Base-by-base conservation (phyloP, 2,888 invertebrate genomes). In the Taphrorychus bicolor region DNA sequence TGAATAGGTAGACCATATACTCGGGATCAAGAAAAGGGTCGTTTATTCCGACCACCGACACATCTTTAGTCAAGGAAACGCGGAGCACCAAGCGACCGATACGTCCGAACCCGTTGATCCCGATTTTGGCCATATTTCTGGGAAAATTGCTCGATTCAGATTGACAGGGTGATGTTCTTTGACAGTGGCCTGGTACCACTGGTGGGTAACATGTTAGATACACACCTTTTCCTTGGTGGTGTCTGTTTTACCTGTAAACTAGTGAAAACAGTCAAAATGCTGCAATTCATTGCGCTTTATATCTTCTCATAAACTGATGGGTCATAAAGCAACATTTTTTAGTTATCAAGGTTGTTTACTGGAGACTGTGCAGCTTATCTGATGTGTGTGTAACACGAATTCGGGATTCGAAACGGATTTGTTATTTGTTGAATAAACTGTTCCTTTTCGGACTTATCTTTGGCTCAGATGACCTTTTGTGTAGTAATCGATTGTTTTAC, bases 1-100 rank as follows among this genome's bases (percentile, higher is more conserved):
- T 93, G 87, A 98, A 94, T 85, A 98, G 89, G 87, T 99, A 98
- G 40, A 96, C 97, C 97, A 98, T 97, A 86, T 98, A 98, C 79
- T 97, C 94, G 66, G 97, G 87, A 75, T 92, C 92, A 81, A 99
- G 94, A 88, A 97, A 96, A 32, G 98, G 98, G 83, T 99, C 98
- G 82, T 99, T 99, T 81, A 99, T 87, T 66, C 97, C 97, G 16
- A 94, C 92, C 48, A 97, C 94, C 82, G 89, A 83, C 59, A 91
- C 91, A 54, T 91, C 91, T 78, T 92, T 91, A 67, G 91, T 90
- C 61, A 97, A 77, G 70, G 94, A 89, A 66, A 94, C 93, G 75
- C 96, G 89, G 76, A 95, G 87, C 70, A 96, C 96, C 82, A 97
- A 86, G 82, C 97, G 94, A 60, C 95, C 93, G 83, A 97, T 95